Evolutionary conservation across 2,113 vertebrate species (phyloP), one percentile per base, ranked within the genome.

Genomic region (Apteryx mantelli): DNA sequence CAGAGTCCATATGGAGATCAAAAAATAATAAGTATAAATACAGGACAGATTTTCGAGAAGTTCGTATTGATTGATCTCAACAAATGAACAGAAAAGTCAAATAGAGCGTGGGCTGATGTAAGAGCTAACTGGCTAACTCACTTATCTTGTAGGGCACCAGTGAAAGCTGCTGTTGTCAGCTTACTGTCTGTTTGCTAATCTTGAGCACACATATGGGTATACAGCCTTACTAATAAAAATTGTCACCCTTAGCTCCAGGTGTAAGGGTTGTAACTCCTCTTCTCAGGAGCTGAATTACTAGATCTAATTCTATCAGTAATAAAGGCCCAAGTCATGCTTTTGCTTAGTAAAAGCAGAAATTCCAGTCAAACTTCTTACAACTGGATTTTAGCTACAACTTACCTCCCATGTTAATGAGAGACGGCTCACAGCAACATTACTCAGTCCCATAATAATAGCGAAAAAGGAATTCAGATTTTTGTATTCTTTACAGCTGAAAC

Each of bases 381-480:
- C 0, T 79, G 86, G 93, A 92, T 88, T 96, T 91, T 82, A 68
- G 77, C 20, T 42, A 73, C 78, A 42, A 98, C 99, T 98, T 97
- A 99, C 99, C 99, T 99, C 99, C 99, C 99, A 99, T 2, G 99
- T 99, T 89, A 99, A 98, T 13, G 97, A 99, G 88, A 99, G 95
- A 80, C 99, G 98, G 97, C 99, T 99, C 96, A 99, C 99, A 4
- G 99, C 99, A n/a, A 99, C 99, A 58, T 99, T 99, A 82, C 99
- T 99, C 77, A 99, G 98, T 68, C 99, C 99, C 99, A 99, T 99
- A 86, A 99, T 97, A 91, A 99, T 98, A 88, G 99, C 99, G 4
- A 99, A 99, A 98, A 99, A 99, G 81, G 99, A 99, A 93, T 99
- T 99, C 94, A 99, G 98, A 93, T 99, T 99, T 98, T 98, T 99